Conservation (phyloP, 2,888 invertebrate species). For the Disparrhopalites patrizii region DNA sequence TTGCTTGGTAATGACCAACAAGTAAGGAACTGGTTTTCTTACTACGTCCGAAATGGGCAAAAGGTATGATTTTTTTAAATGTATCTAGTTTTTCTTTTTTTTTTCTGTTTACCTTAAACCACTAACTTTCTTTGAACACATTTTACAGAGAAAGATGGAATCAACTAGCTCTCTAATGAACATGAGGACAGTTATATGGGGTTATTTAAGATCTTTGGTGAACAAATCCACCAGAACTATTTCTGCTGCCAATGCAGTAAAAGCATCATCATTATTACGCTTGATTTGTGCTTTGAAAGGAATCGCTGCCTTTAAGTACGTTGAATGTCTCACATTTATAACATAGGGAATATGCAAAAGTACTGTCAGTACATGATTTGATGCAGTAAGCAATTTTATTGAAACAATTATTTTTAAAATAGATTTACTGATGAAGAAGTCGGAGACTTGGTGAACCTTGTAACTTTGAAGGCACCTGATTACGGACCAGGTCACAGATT, state of each 20-base stretch:
- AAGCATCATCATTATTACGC: slow-evolving; percentile 83
- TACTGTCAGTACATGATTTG: slow-evolving; percentile 1
- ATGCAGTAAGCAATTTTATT: background rate
- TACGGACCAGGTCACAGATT: slow-evolving; percentile 90
- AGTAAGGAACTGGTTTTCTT: slow-evolving; percentile 86
- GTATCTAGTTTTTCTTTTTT: no score
- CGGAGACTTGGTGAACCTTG: slow-evolving; percentile 70
- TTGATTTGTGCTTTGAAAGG: slow-evolving; percentile 89
- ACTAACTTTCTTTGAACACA: no score
- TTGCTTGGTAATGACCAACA: slow-evolving; percentile 84
- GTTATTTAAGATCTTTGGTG: slow-evolving; percentile 35
- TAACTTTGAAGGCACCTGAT: slow-evolving; percentile 82
- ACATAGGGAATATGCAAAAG: no score
- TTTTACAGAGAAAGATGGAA: slow-evolving; percentile 40
- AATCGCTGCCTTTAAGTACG: slow-evolving; percentile 83
- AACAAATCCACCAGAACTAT: slow-evolving; percentile 28
- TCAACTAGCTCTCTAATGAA: slow-evolving; percentile 36
- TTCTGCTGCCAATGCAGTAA: slow-evolving; percentile 56
- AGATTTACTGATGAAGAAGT: slow-evolving; percentile 90
- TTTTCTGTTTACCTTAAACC: background rate
- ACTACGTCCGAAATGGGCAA: slow-evolving; percentile 82
- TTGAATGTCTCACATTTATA: no score
- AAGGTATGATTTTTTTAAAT: no score
- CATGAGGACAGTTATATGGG: slow-evolving; percentile 44
- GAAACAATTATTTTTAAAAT: slow-evolving; percentile 29